These are phyloP conservation scores for Andrena praecox DNA, from an alignment of 2,888 invertebrate species.

Conservation along the genomic window DNA sequence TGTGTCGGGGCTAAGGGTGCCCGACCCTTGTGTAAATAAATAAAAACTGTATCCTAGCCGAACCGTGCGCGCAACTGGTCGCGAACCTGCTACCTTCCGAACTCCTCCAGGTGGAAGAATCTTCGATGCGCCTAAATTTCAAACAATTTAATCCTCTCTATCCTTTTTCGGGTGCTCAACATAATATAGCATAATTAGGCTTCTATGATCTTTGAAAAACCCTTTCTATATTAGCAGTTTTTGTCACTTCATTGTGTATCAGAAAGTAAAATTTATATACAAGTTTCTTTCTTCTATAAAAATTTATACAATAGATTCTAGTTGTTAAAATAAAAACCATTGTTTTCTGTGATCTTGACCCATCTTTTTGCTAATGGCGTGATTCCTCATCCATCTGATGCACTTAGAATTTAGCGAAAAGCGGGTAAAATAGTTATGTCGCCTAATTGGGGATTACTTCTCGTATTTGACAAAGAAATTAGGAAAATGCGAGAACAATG, in stretches of 20 bases:
- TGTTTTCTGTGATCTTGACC: too few relatives aligned
- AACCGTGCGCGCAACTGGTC: constrained; percentile 35
- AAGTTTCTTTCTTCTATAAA: too few relatives aligned
- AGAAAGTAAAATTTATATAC: too few relatives aligned
- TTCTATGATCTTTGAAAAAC: not conserved
- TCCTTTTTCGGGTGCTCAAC: not conserved
- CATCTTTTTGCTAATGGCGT: too few relatives aligned
- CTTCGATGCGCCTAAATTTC: constrained; percentile 3
- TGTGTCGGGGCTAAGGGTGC: constrained; percentile 76
- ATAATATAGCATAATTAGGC: not conserved
- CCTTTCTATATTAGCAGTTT: too few relatives aligned
- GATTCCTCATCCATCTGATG: too few relatives aligned
- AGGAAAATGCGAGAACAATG: not conserved
- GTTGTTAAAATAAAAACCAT: too few relatives aligned
- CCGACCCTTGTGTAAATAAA: constrained; percentile 80
- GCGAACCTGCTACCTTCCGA: constrained; percentile 13
- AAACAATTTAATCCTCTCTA: constrained; percentile 49
- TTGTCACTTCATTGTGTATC: too few relatives aligned
- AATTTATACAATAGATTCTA: too few relatives aligned
- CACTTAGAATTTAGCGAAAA: too few relatives aligned
- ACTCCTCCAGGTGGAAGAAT: constrained; percentile 2
- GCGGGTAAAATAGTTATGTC: too few relatives aligned
- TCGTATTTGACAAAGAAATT: not conserved
- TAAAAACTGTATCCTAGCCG: constrained; percentile 75
- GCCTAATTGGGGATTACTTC: too few relatives aligned